These are phyloP conservation scores for Drosophila nr. fundita DNA, from an alignment of 2,888 invertebrate species.

Conservation along the genomic window DNA sequence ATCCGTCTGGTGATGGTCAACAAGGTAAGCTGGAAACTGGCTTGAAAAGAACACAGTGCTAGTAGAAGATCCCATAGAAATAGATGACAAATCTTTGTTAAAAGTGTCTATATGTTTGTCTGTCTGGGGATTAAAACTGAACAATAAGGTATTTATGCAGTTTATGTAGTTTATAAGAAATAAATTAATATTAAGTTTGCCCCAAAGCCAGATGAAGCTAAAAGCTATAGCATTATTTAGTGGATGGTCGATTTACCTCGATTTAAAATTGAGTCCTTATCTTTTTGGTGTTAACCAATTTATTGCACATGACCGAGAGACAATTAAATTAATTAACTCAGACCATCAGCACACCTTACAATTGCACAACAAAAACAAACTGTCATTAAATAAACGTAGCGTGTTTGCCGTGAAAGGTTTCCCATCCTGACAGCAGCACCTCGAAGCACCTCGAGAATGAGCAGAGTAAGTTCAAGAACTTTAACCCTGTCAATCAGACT, in stretches of 20 bases:
- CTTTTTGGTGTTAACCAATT: constrained; percentile 14
- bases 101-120: not conserved
- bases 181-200: not conserved
- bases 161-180: not conserved
- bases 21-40: constrained; percentile 67
- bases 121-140: not conserved
- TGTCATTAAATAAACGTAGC: constrained; percentile 47
- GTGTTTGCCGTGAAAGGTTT: constrained; percentile 25
- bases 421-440: constrained; percentile 35
- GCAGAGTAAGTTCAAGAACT: constrained; percentile 42
- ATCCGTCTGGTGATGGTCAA: constrained; percentile 82
- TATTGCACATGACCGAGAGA: constrained; percentile 31
- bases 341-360: constrained; percentile 42
- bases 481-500: constrained; percentile 36
- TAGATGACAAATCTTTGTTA: not conserved
- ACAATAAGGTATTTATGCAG: not conserved
- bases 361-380: constrained; percentile 46
- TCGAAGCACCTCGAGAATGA: not conserved
- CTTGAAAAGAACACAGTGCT: not conserved
- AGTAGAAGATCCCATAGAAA: not conserved
- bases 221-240: constrained; percentile 15
- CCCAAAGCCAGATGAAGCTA: not conserved
- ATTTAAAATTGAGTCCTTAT: not conserved
- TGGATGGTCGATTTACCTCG: not conserved
- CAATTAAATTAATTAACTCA: constrained; percentile 67